phyloP scores from a whole-genome alignment of 2,888 invertebrate species.

The Acronicta leporina region DNA sequence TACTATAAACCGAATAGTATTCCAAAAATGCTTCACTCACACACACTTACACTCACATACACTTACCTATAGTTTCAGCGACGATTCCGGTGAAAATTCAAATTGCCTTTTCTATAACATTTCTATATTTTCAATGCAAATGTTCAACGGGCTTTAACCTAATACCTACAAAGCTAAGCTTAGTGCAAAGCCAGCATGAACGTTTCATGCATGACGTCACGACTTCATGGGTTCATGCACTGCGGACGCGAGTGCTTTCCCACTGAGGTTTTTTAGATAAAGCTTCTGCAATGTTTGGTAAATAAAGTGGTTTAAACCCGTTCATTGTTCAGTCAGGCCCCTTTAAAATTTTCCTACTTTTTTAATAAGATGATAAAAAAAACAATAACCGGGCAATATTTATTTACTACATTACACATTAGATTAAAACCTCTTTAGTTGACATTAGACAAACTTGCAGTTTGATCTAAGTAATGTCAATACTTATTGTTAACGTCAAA shows the following conservation, averaged over 20 bases:
- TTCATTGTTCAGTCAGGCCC: neutral
- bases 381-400: too few species aligned
- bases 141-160: slow-evolving; percentile 2
- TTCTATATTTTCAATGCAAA: neutral
- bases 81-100: neutral
- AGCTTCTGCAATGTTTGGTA: neutral
- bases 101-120: neutral
- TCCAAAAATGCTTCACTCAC: too few species aligned
- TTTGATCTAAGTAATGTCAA: too few species aligned
- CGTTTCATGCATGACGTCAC: slow-evolving; percentile 25
- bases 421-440: too few species aligned
- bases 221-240: slow-evolving; percentile 2
- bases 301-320: neutral
- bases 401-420: too few species aligned
- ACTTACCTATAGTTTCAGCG: too few species aligned
- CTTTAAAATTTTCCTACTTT: too few species aligned
- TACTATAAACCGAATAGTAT: too few species aligned
- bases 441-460: too few species aligned
- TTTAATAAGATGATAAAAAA: too few species aligned
- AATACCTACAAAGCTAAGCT: slow-evolving; percentile 12
- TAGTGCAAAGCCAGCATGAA: slow-evolving; percentile 22
- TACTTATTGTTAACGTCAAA: too few species aligned
- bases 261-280: slow-evolving; percentile 3
- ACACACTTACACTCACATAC: too few species aligned
- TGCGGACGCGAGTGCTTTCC: slow-evolving; percentile 1